Percentiles rank a stretch among this genome's conserved stretches.
These are phyloP conservation scores for Neosilurus hyrtlii DNA, from an alignment of 2,797 vertebrate species.

Conservation along the genomic window DNA sequence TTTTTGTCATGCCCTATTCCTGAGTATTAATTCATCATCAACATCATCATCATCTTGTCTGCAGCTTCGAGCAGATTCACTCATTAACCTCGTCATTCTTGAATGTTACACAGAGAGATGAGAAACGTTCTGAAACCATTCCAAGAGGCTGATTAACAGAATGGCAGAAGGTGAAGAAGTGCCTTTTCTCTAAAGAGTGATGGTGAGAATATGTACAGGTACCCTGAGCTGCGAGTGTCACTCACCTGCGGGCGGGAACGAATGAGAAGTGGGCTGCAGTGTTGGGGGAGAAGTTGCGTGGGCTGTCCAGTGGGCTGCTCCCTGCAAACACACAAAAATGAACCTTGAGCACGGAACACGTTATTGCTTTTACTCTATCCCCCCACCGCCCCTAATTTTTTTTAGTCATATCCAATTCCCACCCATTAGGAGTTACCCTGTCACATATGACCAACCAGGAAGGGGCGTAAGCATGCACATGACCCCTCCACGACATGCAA, in stretches of 20 bases:
- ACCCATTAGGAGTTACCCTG: too few species aligned
- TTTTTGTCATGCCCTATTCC: conserved; percentile 28
- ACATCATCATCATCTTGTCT: conserved; percentile 55
- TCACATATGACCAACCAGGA: too few species aligned
- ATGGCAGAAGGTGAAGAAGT: background rate
- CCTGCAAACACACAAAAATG: conserved; percentile 68
- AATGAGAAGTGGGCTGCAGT: conserved; percentile 95
- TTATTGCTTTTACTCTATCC: too few species aligned
- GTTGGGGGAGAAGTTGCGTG: conserved; percentile 95
- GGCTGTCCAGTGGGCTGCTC: conserved; percentile 93
- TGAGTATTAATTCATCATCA: conserved; percentile 49
- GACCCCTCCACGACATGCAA: too few species aligned
- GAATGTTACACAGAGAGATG: conserved; percentile 53
- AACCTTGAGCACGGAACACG: background rate
- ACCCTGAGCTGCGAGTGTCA: background rate
- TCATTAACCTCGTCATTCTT: conserved; percentile 50
- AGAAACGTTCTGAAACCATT: conserved; percentile 40
- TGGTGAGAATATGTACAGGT: background rate
- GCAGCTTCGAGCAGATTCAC: conserved; percentile 47
- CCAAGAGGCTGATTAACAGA: conserved; percentile 35
- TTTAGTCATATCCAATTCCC: too few species aligned
- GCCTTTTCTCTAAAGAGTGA: background rate
- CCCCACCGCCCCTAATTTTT: too few species aligned
- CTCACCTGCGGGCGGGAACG: conserved; percentile 92
- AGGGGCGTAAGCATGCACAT: too few species aligned